These are phyloP conservation scores for Threskiornis aethiopicus DNA, from an alignment of 2,797 vertebrate genomes.

Conservation along the genomic window DNA sequence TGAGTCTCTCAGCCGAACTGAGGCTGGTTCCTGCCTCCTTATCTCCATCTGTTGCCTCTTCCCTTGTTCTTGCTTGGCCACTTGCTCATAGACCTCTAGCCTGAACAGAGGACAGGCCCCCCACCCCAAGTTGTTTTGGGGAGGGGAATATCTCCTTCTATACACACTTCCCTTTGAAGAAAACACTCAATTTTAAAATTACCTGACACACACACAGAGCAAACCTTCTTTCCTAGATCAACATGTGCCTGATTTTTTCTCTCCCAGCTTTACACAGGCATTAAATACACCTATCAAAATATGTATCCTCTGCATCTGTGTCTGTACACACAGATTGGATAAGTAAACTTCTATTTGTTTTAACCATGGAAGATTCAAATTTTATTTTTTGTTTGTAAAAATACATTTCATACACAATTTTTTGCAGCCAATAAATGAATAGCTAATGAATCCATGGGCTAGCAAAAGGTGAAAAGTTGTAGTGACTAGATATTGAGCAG, in stretches of 20 bases:
- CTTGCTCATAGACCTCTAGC: not conserved
- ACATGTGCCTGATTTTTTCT: not conserved
- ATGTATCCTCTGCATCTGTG: not conserved
- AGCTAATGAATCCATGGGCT: not conserved
- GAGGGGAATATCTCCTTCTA: not conserved
- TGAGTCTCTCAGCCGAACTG: not conserved
- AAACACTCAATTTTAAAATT: not conserved
- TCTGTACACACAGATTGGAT: not conserved
- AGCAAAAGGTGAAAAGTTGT: not conserved
- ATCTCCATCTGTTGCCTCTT: not conserved
- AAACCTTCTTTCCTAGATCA: not conserved
- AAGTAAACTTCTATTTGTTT: not conserved
- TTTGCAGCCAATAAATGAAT: not conserved
- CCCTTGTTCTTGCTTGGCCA: not conserved
- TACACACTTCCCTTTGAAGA: not conserved
- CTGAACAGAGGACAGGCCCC: not conserved
- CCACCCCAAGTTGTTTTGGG: not conserved
- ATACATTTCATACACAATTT: not conserved
- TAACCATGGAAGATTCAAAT: not conserved
- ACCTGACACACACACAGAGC: not conserved
- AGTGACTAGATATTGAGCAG: not conserved
- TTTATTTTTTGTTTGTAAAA: not conserved
- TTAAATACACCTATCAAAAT: not conserved
- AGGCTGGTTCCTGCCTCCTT: not conserved
- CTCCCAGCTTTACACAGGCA: not conserved